Base-by-base conservation (phyloP, 2,888 invertebrate genomes). In the Anarsia innoxiella region DNA sequence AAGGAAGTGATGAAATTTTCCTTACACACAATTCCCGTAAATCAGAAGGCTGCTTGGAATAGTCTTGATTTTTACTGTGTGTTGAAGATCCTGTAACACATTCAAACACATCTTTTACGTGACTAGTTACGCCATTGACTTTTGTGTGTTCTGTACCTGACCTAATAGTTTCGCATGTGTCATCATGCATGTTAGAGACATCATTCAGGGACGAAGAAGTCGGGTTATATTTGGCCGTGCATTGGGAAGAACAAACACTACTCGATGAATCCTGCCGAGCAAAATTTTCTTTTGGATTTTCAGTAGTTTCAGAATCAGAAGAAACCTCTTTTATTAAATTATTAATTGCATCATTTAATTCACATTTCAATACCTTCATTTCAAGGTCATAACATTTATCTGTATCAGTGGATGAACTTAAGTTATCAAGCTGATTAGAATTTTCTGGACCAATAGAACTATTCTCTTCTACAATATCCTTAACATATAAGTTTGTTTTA, bases 211-310 rank as follows among this genome's bases (percentile, higher is more conserved):
- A 89, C 34, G 88, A 87, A 56, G 73, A 78, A 41, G 76, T 76
- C 23, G 89, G 88, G 53, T 89, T 88, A 59, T 90, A 90, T 62
- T 89, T 90, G 42, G 90, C 90, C 16, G 92, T 92, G 64, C 90
- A 90, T 52, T 90, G 88, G 41, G 90, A 90, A 39, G 90, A 90
- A 61, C 87, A 86, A 51, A 88, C 83, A 56, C 88, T 88, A 57
- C 88, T 87, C 36, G 86, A 80, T 29, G 89, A 89, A 61, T 88
- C 87, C 66, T 87, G 88, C 36, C 89, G 87, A 31, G 67, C 59
- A 44, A 76, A 68, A 14, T 40, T 48, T 4, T 71, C 72, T 52
- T 65, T 72, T n/a, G 46, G 32, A 44, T 51, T 63, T 42, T 73
- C 72, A 44, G 58, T 59, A 2, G 45, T 56, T 55, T 82, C 75